A percentile compares a stretch with the other conserved stretches of the same genome.
Conservation (phyloP, 2,888 invertebrate genomes). For the Didymodactylos carnosus region DNA sequence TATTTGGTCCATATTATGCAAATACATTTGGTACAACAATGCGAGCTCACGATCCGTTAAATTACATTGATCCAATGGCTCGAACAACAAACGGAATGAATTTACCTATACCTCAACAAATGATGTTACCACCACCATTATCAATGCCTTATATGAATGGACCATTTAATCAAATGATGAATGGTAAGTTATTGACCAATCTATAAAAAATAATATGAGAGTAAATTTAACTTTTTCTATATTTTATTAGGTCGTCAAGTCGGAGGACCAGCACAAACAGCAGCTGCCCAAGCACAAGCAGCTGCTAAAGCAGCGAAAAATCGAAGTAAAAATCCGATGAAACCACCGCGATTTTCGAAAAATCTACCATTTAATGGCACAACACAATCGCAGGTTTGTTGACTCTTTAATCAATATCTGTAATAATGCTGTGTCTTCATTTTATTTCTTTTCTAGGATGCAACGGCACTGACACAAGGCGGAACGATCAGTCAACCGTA, state of each 20-base stretch:
- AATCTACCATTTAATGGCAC: too few relatives aligned
- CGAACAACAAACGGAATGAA: neutral
- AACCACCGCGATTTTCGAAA: neutral
- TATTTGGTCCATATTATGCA: neutral
- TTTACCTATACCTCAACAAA: slow-evolving; percentile 11
- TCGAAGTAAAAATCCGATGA: neutral
- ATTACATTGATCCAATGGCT: slow-evolving; percentile 7
- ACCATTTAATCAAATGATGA: neutral
- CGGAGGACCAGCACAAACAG: too few relatives aligned
- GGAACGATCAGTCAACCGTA: neutral
- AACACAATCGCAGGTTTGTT: neutral
- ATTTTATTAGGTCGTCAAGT: too few relatives aligned
- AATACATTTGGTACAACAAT: neutral
- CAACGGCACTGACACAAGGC: neutral
- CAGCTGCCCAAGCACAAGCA: too few relatives aligned
- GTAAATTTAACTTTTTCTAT: neutral
- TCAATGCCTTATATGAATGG: neutral
- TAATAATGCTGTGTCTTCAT: too few relatives aligned
- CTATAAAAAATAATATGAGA: neutral
- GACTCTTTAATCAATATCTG: too few relatives aligned
- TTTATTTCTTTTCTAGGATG: neutral
- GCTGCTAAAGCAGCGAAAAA: too few relatives aligned
- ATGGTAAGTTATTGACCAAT: too few relatives aligned
- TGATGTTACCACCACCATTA: slow-evolving; percentile 7
- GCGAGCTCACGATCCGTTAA: slow-evolving; percentile 7